Evolutionary conservation across 37 sponge, comb jelly and placozoan species (phyloP), one percentile per base, ranked within the genome.

Genomic region (Amphimedon queenslandica): DNA sequence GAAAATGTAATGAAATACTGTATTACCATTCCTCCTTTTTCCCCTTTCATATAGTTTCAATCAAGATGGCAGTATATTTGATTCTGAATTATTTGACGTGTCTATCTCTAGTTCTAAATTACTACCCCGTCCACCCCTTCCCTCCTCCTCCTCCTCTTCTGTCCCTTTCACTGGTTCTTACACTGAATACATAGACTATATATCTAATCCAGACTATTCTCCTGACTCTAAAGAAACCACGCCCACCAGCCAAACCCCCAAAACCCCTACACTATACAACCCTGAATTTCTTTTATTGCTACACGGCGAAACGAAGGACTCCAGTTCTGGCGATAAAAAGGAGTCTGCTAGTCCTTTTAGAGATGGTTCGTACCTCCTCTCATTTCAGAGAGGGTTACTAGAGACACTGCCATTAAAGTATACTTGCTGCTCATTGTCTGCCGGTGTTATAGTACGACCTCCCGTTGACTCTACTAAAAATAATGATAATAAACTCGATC

Each of bases 281-380:
- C 55, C 74, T 16, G 85, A 84, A 37, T 74, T 84, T 27, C 66
- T 77, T 57, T 73, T 84, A 27, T 66, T 84, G n/a, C 61, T 84
- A 73, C 27, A 25, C n/a, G 70, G 43, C 13, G 23, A 55, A 51
- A 20, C 60, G 69, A 10, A 29, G 40, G 20, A 65, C 31, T 39
- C 47, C 67, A 4, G 6, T 25, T 2, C 24, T 6, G 30, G 25
- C 0, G 1, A 30, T 23, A 21, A 57, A 63, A 63, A 71, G 36
- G 66, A 51, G 38, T 16, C 57, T 4, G 71, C 79, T 6, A n/a
- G n/a, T n/a, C n/a, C n/a, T n/a, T 84, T 77, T 63, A 64, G 77
- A 21, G 79, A 84, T 39, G 85, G 85, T 41, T 84, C 85, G 2
- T 84, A 78, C 53, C 79, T 84, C 41, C 79, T 84, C 30, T 84